phyloP scores from a whole-genome alignment of 2,888 invertebrate genomes.

The Camptogramma bilineatum region DNA sequence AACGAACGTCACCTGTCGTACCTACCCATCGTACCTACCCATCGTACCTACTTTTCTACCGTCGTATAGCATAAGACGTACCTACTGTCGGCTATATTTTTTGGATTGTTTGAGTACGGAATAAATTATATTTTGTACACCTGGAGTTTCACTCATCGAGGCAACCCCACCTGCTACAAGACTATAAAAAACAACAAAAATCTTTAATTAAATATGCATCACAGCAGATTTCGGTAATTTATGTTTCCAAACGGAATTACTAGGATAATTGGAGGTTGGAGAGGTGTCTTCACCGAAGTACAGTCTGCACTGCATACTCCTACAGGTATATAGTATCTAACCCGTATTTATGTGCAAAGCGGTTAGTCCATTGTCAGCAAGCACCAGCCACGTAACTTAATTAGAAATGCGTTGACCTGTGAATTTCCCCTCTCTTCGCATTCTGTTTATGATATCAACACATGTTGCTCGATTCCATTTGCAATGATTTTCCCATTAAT shows the following conservation, averaged over 20 bases:
- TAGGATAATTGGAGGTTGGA: not conserved
- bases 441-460: conserved; percentile 61
- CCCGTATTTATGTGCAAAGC: conserved; percentile 26
- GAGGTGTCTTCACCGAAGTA: not conserved
- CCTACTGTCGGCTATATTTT: no score
- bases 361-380: conserved; percentile 44
- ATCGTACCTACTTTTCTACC: no score
- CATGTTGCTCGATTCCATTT: conserved; percentile 52
- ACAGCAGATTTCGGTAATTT: no score
- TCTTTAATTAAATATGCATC: no score
- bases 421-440: conserved; percentile 51
- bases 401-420: conserved; percentile 65
- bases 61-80: no score
- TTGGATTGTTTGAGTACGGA: no score
- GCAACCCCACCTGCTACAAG: no score
- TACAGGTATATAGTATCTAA: conserved; percentile 10
- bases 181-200: no score
- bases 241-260: not conserved
- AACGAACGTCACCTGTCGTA: no score
- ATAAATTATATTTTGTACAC: no score
- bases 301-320: conserved; percentile 14
- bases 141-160: no score
- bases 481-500: conserved; percentile 56
- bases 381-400: conserved; percentile 57
- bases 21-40: no score